phyloP scores from a whole-genome alignment of 1,140 invertebrate genomes.

The Ptiloglossa arizonensis region DNA sequence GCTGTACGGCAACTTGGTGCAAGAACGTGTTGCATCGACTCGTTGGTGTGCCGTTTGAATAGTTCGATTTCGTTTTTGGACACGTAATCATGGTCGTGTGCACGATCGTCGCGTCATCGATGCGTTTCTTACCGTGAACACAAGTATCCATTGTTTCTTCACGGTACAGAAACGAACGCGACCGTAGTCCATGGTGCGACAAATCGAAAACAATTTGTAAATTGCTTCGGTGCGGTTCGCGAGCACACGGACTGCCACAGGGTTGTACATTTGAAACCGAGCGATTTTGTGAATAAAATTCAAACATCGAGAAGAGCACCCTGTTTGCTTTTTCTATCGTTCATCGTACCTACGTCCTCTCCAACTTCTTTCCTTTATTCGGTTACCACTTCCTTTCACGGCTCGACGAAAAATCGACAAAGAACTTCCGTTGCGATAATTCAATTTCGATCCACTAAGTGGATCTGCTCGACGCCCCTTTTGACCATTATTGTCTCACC shows the following conservation, averaged over 20 bases:
- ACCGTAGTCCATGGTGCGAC: not conserved
- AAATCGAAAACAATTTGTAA: not conserved
- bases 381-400: not conserved
- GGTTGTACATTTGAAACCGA: not conserved
- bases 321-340: not conserved
- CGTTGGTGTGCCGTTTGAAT: too few relatives aligned
- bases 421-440: not conserved
- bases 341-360: too few relatives aligned
- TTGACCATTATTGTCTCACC: not conserved
- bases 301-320: not conserved
- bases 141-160: not conserved
- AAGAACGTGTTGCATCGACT: too few relatives aligned
- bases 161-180: not conserved
- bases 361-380: not conserved
- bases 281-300: constrained; percentile 27
- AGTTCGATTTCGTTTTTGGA: too few relatives aligned
- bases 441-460: not conserved
- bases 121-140: not conserved
- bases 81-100: too few relatives aligned
- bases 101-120: not conserved
- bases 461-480: not conserved
- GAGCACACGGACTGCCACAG: not conserved
- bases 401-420: not conserved
- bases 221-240: not conserved
- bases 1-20: too few relatives aligned